phyloP scores from a whole-genome alignment of 2,888 invertebrate genomes.

The Dryobotodes eremita region DNA sequence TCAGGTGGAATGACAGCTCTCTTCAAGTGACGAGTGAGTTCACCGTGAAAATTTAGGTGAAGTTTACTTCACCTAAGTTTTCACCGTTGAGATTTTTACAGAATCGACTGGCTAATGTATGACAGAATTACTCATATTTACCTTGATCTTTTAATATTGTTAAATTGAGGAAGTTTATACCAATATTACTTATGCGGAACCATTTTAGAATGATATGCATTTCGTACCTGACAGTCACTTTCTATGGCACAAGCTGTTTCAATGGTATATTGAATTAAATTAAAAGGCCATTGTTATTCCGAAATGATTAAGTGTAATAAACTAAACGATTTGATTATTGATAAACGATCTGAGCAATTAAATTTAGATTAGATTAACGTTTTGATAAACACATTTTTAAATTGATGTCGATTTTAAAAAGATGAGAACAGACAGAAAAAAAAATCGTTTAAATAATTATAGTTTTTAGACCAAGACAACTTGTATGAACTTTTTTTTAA shows the following conservation, averaged over 20 bases:
- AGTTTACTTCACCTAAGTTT: too few species aligned
- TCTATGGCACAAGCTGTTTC: constrained; percentile 29
- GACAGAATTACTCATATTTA: not conserved
- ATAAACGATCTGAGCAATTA: constrained; percentile 34
- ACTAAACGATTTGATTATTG: constrained; percentile 51
- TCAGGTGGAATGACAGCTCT: too few species aligned
- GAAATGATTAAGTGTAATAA: constrained; percentile 48
- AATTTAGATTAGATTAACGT: constrained; percentile 38
- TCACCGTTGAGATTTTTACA: too few species aligned
- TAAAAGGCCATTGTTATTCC: constrained; percentile 45
- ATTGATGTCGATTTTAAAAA: not conserved
- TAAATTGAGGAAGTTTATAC: not conserved
- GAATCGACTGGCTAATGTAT: too few species aligned
- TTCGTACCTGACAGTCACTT: constrained; percentile 18
- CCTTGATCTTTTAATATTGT: not conserved
- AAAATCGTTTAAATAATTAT: not conserved
- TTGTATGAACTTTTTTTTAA: not conserved
- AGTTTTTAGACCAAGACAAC: not conserved
- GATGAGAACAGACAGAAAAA: not conserved
- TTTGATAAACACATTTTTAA: constrained; percentile 13
- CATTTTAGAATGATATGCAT: not conserved
- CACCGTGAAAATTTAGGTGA: too few species aligned
- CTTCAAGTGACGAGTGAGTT: too few species aligned
- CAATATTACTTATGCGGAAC: constrained; percentile 34
- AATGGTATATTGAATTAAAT: constrained; percentile 43